Evolutionary conservation across 2,797 vertebrate genomes (phyloP), one percentile per base, ranked within the genome.

Genomic region (Sebastes hubbsi): DNA sequence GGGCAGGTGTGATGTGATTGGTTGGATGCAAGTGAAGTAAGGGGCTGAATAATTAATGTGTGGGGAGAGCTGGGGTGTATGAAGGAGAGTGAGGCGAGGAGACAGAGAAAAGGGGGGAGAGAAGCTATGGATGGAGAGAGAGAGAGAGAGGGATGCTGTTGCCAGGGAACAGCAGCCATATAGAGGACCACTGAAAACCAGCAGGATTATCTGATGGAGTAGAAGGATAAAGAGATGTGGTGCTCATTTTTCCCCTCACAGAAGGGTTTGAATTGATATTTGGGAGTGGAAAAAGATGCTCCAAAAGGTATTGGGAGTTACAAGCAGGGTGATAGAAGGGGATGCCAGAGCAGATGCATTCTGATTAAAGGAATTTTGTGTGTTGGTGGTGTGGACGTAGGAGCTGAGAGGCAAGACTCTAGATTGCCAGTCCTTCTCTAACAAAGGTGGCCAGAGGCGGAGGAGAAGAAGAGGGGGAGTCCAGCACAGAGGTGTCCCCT

Each of bases 401-500:
- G 72, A 72, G 75, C 81, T 76, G 77, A 87, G 87, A 84, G 75
- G 78, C 72, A 82, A 82, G 83, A 60, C 85, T 87, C 81, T 90
- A 68, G 24, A 74, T 90, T 90, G 77, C 87, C 84, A 90, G 80
- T 84, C 88, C 91, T 59, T 87, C 72, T 65, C 76, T 78, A 85
- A 91, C 91, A 93, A 93, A 91, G 93, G 91, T 93, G 54, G 54
- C 54, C 55, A 67, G 77, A 27, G 29, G 56, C 9, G 27, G 56
- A 75, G 77, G 72, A 55, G 54, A 55, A 24, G 54, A 55, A 24
- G 54, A 55, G 54, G 54, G 54, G 54, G 60, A 12, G 29, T 77
- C 71, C 62, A 81, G 81, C 88, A 95, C 93, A 95, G 94, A 95
- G 93, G 86, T 93, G 85, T 52, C 80, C 89, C 93, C 94, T 95